Evolutionary conservation across 2,888 invertebrate genomes (phyloP), one percentile per base, ranked within the genome.

Genomic region (Synergus umbraculus): DNA sequence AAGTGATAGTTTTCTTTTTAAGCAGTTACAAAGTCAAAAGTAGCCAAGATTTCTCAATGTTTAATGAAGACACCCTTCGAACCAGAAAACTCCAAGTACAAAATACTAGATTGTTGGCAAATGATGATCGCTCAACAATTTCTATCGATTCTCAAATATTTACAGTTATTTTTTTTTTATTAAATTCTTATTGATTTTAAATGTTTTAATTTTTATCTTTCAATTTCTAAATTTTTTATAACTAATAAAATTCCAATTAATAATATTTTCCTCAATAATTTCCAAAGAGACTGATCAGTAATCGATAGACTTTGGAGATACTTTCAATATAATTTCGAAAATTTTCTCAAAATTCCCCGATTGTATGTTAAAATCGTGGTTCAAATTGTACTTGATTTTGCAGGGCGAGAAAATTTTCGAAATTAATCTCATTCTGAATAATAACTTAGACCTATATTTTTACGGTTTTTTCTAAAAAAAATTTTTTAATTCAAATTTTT

Each of bases 1-100:
- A 73, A 43, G 69, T 49, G 49, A 49, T 73, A 54, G 69, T 43
- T 66, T 66, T 58, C 49, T 49, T 43, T 12, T 22, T 43, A 44
- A 22, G 12, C 46, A 12, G n/a, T 12, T 43, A 1, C 43, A 41
- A 4, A 37, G 5, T 49, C 22, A 69, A 69, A 69, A n/a, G 22
- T 67, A 67, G 49, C 49, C 29, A 29, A 69, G 29, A 29, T 29
- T 29, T 54, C n/a, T 29, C 54, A 15, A n/a, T 58, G 9, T 54
- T 54, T 37, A 69, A 73, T 73, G 41, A 73, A 58, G 54, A 73
- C 37, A 54, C 29, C 29, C 37, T 54, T 29, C 9, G 41, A 58
- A 73, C n/a, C 49, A 54, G 37, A 54, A 73, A 54, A 73, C 37
- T 54, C 73, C 54, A 73, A 73, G 73, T 73, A 73, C 73, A 73